Evolutionary conservation across 2,888 invertebrate species (phyloP), one percentile per base, ranked within the genome.

Genomic region (Acronicta aceris): DNA sequence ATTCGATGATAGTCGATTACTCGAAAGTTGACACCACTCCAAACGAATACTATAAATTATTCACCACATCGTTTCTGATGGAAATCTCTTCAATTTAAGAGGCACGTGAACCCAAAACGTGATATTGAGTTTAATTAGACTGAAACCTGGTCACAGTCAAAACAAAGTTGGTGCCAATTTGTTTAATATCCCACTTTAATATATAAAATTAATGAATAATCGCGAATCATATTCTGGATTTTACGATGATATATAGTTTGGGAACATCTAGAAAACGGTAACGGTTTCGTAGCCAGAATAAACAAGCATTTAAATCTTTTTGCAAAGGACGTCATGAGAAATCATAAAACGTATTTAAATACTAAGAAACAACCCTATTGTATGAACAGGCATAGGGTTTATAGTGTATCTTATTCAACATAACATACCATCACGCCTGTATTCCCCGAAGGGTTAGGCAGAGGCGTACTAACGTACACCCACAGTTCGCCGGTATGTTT

Each of bases 31-130:
- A 51, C 59, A 59, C 40, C 51, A 25, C 59, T 71, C 68, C 66
- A 68, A 71, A 45, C 51, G 5, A 59, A 48, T 45, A 10, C 51
- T 52, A 59, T 71, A 71, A 75, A 71, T 74, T 70, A 75, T 64
- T 75, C 70, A 73, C 51, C 72, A 68, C 56, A 65, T 56, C 51
- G 41, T 52, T 62, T 62, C 47, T 52, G 45, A 61, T 65, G 55
- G 61, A 74, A 69, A 65, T 59, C 38, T 59, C 38, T 59, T 51
- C 50, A 65, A 71, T 51, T 42, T 48, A 50, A 53, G 42, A 58
- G 17, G 45, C 78, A 79, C 82, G 80, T 78, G 77, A 65, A 65
- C 50, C 13, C 13, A 49, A 73, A 81, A 81, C 82, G 81, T 83
- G 81, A 74, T 57, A 51, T 52, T 48, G 51, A 63, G 69, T 75